Base-by-base conservation (phyloP, 1,140 invertebrate species). In the Aphelenchoides avenae region DNA sequence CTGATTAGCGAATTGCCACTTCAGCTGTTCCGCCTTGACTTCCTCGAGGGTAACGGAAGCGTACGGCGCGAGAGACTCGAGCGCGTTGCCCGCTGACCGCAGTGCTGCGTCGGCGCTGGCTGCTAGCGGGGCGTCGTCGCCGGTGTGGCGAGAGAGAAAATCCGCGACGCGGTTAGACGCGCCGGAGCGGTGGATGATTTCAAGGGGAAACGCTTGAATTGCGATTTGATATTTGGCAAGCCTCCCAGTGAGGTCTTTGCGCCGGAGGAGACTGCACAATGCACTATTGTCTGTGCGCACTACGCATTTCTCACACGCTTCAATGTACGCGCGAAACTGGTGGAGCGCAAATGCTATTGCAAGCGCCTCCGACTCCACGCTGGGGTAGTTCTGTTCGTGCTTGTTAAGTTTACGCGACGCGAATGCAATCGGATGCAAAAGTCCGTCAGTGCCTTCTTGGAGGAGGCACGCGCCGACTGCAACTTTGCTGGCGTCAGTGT, bases 291-390 rank as follows among this genome's bases (percentile, higher is more conserved):
- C 56, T 1, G 56, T 58, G n/a, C 34, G 41, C 2, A 58, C 54
- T 13, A 31, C 46, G 18, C 37, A 24, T 15, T 31, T 58, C 33
- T 30, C 56, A 9, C 27, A 22, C 36, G 50, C 56, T 59, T 60
- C 54, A 18, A 58, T 52, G 15, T 58, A 58, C 9, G 26, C 11
- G n/a, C 54, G 56, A 40, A 39, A 58, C 30, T 58, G 15, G n/a
- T 61, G 43, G 11, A 58, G 22, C 0, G 56, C 46, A 5, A 27
- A 33, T 13, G 27, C 29, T 5, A 58, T 20, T 20, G 52, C 56
- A n/a, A 58, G 15, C 3, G 56, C 56, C 58, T 58, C 56, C n/a
- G 58, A 43, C 34, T 58, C 54, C 0, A 58, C 43, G 13, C 27
- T n/a, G 15, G 26, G 11, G 26, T 58, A 58, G 13, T 53, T 52